Evolutionary conservation across 1,140 invertebrate genomes (phyloP), one percentile per base, ranked within the genome.

Genomic region (Holotrichia oblita): DNA sequence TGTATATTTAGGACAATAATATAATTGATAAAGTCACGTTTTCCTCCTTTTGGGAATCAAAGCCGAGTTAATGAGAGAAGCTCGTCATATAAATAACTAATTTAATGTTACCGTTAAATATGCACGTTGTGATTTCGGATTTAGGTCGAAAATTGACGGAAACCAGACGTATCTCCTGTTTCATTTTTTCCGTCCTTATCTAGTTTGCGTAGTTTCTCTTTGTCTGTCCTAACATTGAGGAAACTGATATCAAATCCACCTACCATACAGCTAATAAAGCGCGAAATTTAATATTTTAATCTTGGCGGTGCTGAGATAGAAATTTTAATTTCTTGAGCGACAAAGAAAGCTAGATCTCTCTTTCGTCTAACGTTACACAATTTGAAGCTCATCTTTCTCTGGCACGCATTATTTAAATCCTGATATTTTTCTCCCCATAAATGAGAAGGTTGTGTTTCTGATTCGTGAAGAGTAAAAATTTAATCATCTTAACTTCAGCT

Each of bases 261-360:
- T 20, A 64, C 17, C 22, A 14, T 69, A 10, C 22, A 34, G 22
- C 61, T 69, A 69, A 69, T 69, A 69, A 69, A 69, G 61, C 61
- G 61, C 24, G 61, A 69, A 69, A 69, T 69, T 69, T 69, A 17
- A 69, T 69, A 69, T 69, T 69, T 69, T 69, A 69, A 69, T 69
- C 61, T 69, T 20, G 61, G 8, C 61, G 61, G 8, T 3, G 61
- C 61, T 10, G 22, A 69, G 61, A 69, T 69, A 22, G 22, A 69
- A 69, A 69, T 69, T 69, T 69, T 69, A 69, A 69, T 69, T 69
- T 20, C 61, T 34, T 22, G 27, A 22, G 14, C 10, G 61, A 69
- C 6, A 69, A 69, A 34, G 22, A 27, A 14, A 34, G 22, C 6
- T 34, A 22, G 61, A 6, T 27, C 3, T 17, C 7, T 69, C 22